These are phyloP conservation scores for Enteromius argenteus DNA, from an alignment of 2,797 vertebrate genomes.

Conservation along the genomic window DNA sequence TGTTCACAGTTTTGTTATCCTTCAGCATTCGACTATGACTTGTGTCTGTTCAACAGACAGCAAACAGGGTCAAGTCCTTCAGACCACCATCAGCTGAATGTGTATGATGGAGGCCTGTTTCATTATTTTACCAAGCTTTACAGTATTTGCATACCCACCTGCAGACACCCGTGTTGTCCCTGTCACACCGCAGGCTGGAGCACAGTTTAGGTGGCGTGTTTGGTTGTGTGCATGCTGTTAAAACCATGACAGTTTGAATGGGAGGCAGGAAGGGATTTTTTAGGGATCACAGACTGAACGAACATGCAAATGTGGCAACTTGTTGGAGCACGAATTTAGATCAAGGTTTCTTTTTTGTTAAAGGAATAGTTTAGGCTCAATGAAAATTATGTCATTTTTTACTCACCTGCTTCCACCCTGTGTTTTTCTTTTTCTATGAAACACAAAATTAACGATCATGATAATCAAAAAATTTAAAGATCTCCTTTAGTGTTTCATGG, in stretches of 20 bases:
- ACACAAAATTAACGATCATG: not conserved
- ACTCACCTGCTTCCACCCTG: not conserved
- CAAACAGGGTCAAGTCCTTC: conserved; percentile 9
- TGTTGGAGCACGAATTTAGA: conserved; percentile 10
- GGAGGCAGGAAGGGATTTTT: conserved; percentile 31
- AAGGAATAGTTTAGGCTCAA: not conserved
- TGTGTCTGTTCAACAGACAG: conserved; percentile 28
- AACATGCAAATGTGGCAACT: conserved; percentile 11
- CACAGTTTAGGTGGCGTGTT: conserved; percentile 2
- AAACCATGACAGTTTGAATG: conserved; percentile 12
- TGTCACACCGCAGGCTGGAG: conserved; percentile 25
- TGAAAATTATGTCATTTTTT: not conserved
- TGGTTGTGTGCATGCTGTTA: conserved; percentile 25
- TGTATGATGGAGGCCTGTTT: conserved; percentile 2
- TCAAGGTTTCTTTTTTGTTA: not conserved
- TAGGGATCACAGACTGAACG: conserved; percentile 18
- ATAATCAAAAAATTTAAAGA: not conserved
- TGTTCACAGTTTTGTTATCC: conserved; percentile 29
- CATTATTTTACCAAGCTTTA: conserved; percentile 3
- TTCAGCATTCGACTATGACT: conserved; percentile 36
- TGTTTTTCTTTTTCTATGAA: not conserved
- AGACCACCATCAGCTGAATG: not conserved
- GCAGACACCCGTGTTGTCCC: not conserved
- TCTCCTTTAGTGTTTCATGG: not conserved
- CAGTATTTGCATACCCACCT: conserved; percentile 36